Evolutionary conservation across 2,888 invertebrate genomes (phyloP), one percentile per base, ranked within the genome.

Genomic region (Nemotelus pantherinus): DNA sequence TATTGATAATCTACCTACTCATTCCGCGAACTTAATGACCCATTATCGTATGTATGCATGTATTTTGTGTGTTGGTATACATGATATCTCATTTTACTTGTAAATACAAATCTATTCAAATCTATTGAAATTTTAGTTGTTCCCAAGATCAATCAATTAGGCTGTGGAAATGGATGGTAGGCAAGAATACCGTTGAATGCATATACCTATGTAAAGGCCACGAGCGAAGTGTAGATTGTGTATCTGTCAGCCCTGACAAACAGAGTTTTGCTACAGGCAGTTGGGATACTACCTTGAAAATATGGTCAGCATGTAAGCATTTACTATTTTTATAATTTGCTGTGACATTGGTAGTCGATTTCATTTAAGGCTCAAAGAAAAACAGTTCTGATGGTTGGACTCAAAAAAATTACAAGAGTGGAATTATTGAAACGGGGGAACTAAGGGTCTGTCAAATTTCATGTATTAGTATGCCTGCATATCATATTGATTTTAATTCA

Each of bases 101-200:
- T n/a, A n/a, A n/a, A n/a, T n/a, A n/a, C n/a, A n/a, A n/a, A n/a
- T n/a, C n/a, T n/a, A n/a, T n/a, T n/a, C n/a, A n/a, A n/a, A n/a
- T n/a, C n/a, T n/a, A n/a, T n/a, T n/a, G n/a, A n/a, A n/a, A n/a
- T n/a, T n/a, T n/a, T n/a, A 94, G 94, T 88, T 95, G 93, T 5
- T 97, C 97, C 6, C 96, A 96, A 87, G 98, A 98, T 87, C 95
- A 97, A 86, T 95, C 95, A 2, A 93, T 94, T 0, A 92, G 95
- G 89, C 87, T 98, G 71, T 97, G 97, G 97, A 91, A 94, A 81
- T 97, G 95, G 95, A 92, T 93, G 84, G 90, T 93, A 44, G 86
- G 88, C 0, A 88, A 89, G 4, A 94, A 95, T 86, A 91, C 93
- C 0, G 93, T 95, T 6, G 92, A 93, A 81, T 94, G 95, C 84